phyloP scores from a whole-genome alignment of 2,888 invertebrate species.

The Cephonodes hylas region DNA sequence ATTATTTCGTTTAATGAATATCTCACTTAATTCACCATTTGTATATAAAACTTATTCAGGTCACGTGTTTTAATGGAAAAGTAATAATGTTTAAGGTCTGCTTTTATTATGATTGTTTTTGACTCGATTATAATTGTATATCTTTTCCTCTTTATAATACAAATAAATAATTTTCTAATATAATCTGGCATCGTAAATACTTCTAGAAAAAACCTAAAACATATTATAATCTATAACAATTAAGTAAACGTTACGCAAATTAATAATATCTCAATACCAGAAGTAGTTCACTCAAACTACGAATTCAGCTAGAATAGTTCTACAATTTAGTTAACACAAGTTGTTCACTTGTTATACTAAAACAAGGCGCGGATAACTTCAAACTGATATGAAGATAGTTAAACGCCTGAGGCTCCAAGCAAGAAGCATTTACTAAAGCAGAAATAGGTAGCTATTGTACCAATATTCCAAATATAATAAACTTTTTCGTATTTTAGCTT shows the following conservation, averaged over 20 bases:
- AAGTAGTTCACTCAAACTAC: background rate
- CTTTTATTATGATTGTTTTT: no score
- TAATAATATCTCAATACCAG: background rate
- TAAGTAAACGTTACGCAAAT: no score
- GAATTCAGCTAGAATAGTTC: background rate
- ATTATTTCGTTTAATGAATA: background rate
- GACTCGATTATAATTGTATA: no score
- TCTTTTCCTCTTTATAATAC: no score
- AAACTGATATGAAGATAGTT: slow-evolving; percentile 3
- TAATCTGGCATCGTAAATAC: no score
- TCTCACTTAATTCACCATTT: background rate
- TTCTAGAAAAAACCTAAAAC: no score
- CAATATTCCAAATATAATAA: background rate
- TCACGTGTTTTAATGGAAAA: no score
- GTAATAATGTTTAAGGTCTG: no score
- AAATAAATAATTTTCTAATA: no score
- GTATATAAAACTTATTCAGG: no score
- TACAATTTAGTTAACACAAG: background rate
- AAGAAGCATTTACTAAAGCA: background rate
- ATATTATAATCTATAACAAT: no score
- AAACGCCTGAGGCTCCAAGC: background rate
- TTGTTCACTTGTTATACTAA: background rate
- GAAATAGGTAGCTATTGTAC: background rate
- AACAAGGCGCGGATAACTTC: background rate
- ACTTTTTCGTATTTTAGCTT: background rate